A percentile compares a stretch with the other conserved stretches of the same genome.
These are phyloP conservation scores for Motacilla tschutschensis DNA, from an alignment of 2,113 vertebrate species.

Conservation along the genomic window DNA sequence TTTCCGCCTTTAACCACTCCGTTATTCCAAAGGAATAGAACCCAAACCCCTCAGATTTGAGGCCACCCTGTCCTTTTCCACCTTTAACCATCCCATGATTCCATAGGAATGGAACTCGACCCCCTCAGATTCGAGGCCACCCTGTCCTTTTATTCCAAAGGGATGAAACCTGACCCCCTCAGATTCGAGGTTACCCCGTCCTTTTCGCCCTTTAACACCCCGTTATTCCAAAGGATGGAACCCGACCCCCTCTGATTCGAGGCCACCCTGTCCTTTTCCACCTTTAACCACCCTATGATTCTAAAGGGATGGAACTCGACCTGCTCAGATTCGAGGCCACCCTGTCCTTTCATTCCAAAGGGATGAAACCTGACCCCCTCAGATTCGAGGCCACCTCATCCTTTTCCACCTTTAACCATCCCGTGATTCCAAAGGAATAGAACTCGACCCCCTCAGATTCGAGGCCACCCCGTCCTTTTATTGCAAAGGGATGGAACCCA, in stretches of 20 bases:
- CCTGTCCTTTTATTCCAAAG: too few relatives aligned
- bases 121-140: too few relatives aligned
- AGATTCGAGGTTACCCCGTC: neutral
- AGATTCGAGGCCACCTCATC: too few relatives aligned
- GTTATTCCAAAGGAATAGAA: neutral
- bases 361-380: neutral
- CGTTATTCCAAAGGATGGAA: neutral
- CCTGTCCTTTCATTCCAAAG: neutral
- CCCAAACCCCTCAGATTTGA: neutral
- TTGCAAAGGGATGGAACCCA: neutral
- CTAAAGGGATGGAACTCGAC: neutral
- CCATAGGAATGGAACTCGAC: neutral
- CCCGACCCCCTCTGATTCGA: neutral
- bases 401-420: too few relatives aligned
- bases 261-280: neutral
- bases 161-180: neutral
- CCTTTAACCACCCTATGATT: too few relatives aligned
- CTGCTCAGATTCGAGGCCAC: too few relatives aligned
- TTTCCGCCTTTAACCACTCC: too few relatives aligned
- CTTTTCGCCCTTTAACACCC: too few relatives aligned
- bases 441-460: too few relatives aligned
- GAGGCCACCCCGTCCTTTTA: neutral
- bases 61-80: neutral
- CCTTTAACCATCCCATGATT: fast-evolving
- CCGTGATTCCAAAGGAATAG: too few relatives aligned